Conservation (phyloP, 2,888 invertebrate genomes). For the Malachius bipustulatus region DNA sequence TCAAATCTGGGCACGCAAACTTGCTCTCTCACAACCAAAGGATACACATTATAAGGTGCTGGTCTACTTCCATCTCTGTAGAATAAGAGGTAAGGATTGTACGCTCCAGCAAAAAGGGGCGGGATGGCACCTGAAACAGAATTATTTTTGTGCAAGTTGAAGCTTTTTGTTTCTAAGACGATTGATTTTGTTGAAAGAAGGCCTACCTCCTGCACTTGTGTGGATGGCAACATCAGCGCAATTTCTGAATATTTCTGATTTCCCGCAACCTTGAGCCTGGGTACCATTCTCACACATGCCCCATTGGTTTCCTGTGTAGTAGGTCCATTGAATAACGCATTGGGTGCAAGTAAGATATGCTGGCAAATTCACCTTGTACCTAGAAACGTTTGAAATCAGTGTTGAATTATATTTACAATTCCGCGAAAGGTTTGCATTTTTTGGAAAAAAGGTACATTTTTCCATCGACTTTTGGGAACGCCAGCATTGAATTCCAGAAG, state of each 20-base stretch:
- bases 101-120: slow-evolving; percentile 54
- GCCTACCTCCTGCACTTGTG: slow-evolving; percentile 63
- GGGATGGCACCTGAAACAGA: slow-evolving; percentile 52
- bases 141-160: no score
- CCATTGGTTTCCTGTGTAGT: slow-evolving; percentile 90
- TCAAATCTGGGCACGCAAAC: slow-evolving; percentile 58
- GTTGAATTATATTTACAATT: no score
- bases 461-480: no score
- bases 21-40: slow-evolving; percentile 69
- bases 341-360: slow-evolving; percentile 75
- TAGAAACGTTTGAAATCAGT: no score
- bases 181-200: no score
- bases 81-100: slow-evolving; percentile 66
- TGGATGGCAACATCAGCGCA: slow-evolving; percentile 80
- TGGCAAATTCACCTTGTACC: slow-evolving; percentile 67
- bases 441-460: no score
- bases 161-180: no score
- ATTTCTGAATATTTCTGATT: slow-evolving; percentile 81
- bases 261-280: slow-evolving; percentile 79
- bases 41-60: slow-evolving; percentile 52
- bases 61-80: slow-evolving; percentile 57
- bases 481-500: no score
- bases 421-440: no score
- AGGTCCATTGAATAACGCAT: slow-evolving; percentile 89
- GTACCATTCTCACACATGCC: slow-evolving; percentile 77